A percentile compares a stretch with the other conserved stretches of the same genome.
phyloP scores from a whole-genome alignment of 2,888 invertebrate species.

The Temnothorax rugatulus region DNA sequence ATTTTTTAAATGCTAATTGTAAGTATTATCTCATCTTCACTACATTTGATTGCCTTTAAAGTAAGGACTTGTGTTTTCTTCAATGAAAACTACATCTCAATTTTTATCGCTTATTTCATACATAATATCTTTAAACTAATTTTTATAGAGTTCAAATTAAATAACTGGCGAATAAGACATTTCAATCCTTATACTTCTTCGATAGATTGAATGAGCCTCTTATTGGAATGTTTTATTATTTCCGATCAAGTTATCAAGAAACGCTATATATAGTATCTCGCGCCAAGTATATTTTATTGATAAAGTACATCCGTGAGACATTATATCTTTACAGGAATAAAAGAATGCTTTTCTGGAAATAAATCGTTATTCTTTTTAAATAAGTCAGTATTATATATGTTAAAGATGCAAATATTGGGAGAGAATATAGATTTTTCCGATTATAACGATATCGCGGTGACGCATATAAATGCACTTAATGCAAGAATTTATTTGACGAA shows the following conservation, averaged over 20 bases:
- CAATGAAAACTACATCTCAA: neutral
- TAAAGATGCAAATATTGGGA: neutral
- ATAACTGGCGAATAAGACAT: neutral
- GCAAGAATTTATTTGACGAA: neutral
- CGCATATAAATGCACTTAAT: neutral
- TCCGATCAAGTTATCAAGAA: conserved; percentile 8
- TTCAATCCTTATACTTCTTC: neutral
- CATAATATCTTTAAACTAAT: neutral
- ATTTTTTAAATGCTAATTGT: neutral
- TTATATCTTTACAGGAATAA: neutral
- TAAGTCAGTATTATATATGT: neutral
- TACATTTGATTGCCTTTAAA: neutral
- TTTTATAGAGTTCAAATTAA: conserved; percentile 13
- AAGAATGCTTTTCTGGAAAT: conserved; percentile 12
- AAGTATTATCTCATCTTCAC: neutral
- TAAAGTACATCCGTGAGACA: neutral
- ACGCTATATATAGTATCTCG: neutral
- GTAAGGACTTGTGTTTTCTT: neutral
- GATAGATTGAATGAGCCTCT: neutral
- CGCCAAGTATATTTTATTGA: conserved; percentile 13
- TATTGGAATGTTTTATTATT: neutral
- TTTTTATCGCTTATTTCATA: neutral
- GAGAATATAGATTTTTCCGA: neutral
- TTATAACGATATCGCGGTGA: neutral
- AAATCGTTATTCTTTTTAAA: conserved; percentile 10